Evolutionary conservation across 2,888 invertebrate species (phyloP).

Genomic region (Rhorus exstirpatorius): DNA sequence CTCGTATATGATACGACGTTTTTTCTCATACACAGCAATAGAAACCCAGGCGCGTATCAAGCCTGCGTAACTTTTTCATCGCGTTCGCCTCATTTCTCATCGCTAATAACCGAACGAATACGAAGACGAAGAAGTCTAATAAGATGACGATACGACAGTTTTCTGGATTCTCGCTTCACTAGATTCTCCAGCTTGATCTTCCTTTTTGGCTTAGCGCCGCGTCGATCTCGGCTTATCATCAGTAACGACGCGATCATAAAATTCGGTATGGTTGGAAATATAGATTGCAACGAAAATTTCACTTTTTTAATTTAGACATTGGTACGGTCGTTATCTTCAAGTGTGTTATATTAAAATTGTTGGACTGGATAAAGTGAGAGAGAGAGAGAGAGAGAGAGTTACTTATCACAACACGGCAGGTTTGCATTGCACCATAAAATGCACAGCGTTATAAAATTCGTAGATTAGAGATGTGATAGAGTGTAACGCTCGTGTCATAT

Average conservation of each 20-base stretch:
- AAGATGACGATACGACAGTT: conserved; percentile 3
- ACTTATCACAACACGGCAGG: conserved; percentile 84
- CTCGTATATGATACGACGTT: conserved; percentile 10
- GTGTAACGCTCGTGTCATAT: conserved; percentile 75
- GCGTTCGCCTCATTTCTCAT: conserved; percentile 43
- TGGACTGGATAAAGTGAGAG: conserved; percentile 12
- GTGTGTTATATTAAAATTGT: neutral
- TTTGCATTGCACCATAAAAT: conserved; percentile 83
- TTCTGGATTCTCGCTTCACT: neutral
- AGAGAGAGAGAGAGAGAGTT: conserved; percentile 79
- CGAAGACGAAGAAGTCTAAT: conserved; percentile 9
- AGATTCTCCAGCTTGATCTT: neutral
- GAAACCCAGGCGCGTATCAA: neutral
- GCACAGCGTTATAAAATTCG: conserved; percentile 82
- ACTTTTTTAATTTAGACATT: neutral
- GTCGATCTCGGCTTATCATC: conserved; percentile 31
- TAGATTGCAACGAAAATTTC: neutral
- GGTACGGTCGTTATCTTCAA: neutral
- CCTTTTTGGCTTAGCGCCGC: neutral
- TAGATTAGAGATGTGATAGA: conserved; percentile 74
- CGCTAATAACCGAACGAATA: conserved; percentile 10
- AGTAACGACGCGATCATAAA: conserved; percentile 34
- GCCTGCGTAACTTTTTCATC: conserved; percentile 39
- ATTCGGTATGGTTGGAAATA: conserved; percentile 3
- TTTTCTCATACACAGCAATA: neutral